These are phyloP conservation scores for Xestia rhomboidea DNA, from an alignment of 2,888 invertebrate species.

Conservation along the genomic window DNA sequence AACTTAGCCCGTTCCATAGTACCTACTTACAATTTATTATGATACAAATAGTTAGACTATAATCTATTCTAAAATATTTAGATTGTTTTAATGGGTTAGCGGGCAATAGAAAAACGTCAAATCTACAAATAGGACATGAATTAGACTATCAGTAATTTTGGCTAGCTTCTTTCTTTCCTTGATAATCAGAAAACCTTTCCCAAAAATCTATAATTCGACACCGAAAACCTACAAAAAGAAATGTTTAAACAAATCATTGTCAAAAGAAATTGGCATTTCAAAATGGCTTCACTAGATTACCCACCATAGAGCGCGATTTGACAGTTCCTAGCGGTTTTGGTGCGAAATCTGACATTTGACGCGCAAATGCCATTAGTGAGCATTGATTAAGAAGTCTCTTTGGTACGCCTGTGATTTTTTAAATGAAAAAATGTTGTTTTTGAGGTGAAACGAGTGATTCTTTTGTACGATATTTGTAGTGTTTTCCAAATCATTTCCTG, in stretches of 20 bases:
- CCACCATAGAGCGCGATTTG: conserved; percentile 62
- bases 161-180: neutral
- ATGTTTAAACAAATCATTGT: neutral
- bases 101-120: neutral
- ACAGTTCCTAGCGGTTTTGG: conserved; percentile 71
- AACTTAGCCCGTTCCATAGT: neutral
- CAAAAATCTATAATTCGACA: neutral
- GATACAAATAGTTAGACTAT: no score
- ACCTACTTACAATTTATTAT: no score
- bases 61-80: neutral
- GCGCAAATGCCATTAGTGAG: conserved; percentile 73
- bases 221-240: neutral
- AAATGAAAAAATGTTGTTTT: neutral
- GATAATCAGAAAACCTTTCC: neutral
- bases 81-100: neutral
- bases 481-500: neutral
- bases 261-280: conserved; percentile 45
- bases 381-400: conserved; percentile 13
- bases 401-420: conserved; percentile 22
- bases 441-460: neutral
- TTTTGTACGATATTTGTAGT: neutral
- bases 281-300: conserved; percentile 62
- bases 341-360: conserved; percentile 78
- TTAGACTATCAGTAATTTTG: neutral
- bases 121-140: neutral